Percentiles rank a stretch among this genome's conserved stretches.
Conservation (phyloP, 2,888 invertebrate genomes). For the Lasius fuliginosus region DNA sequence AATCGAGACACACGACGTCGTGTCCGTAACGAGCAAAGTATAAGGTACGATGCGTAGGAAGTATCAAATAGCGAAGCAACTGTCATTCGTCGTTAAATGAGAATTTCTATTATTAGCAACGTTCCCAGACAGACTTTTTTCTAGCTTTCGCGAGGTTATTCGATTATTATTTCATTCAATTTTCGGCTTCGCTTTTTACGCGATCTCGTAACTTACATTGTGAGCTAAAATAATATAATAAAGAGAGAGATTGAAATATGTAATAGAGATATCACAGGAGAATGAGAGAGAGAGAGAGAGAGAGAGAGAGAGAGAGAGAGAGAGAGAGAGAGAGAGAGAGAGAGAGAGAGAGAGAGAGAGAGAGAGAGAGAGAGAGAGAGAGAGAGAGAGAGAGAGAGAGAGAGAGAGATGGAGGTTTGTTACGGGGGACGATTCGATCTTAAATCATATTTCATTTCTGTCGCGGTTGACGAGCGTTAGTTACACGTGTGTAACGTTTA, state of each 20-base stretch:
- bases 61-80: neutral
- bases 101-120: slow-evolving; percentile 22
- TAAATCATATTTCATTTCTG: slow-evolving; percentile 62
- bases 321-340: neutral
- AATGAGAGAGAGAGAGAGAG: neutral
- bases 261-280: slow-evolving; percentile 32
- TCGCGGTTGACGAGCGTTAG: slow-evolving; percentile 17
- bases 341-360: neutral
- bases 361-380: neutral
- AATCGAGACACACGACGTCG: slow-evolving; percentile 35
- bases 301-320: neutral
- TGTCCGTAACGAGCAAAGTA: slow-evolving; percentile 16
- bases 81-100: neutral
- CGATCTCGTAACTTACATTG: neutral
- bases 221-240: neutral
- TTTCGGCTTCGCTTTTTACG: neutral
- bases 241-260: neutral
- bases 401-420: neutral
- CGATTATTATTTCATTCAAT: neutral
- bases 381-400: neutral
- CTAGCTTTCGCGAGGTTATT: neutral
- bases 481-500: slow-evolving; percentile 60
- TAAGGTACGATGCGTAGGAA: slow-evolving; percentile 21
- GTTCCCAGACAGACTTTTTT: neutral
- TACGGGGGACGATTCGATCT: neutral